Evolutionary conservation across 2,797 vertebrate species (phyloP), one percentile per base, ranked within the genome.

Genomic region (Mormyrops attenuatus): DNA sequence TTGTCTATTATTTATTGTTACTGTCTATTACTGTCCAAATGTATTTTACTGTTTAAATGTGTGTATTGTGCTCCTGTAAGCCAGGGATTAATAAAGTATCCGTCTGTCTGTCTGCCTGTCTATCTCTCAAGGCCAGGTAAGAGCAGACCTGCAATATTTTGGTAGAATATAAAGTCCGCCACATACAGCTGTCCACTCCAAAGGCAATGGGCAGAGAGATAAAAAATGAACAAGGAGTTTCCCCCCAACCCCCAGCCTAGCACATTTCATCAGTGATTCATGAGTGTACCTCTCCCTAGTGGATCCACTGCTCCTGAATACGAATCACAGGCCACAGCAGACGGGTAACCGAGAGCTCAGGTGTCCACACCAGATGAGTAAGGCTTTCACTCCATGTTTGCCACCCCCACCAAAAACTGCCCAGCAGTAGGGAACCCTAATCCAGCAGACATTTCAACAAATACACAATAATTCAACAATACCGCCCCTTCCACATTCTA

Each of bases 231-330:
- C 85, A 53, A 30, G 85, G 26, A 26, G 3, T 30, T 1, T 11
- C 60, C 69, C 69, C 69, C 69, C 66, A 77, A 38, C 69, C 69
- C 69, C 69, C 13, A 1, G 30, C 69, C 30, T 20, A 77, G 34
- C 69, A 77, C 69, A 41, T 84, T 47, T 50, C 80, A 84, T 84
- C n/a, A 84, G 47, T 84, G 20, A 84, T 84, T 84, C 80, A 84
- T 84, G 80, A 84, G 44, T 50, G 44, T 34, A 84, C 5, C 47
- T n/a, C 9, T n/a, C 80, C 41, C 80, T 20, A n/a, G 80, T 41
- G 15, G 22, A 49, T 30, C 84, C 84, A 50, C 44, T 52, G 84
- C 3, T 87, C 26, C 26, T 87, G 85, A 53, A 34, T 34, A 53
- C 17, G 50, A 53, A 87, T 52, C 8, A 13, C 52, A 50, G 15